Conservation (phyloP, 2,797 vertebrate genomes). For the Halcyon leucocephala region DNA sequence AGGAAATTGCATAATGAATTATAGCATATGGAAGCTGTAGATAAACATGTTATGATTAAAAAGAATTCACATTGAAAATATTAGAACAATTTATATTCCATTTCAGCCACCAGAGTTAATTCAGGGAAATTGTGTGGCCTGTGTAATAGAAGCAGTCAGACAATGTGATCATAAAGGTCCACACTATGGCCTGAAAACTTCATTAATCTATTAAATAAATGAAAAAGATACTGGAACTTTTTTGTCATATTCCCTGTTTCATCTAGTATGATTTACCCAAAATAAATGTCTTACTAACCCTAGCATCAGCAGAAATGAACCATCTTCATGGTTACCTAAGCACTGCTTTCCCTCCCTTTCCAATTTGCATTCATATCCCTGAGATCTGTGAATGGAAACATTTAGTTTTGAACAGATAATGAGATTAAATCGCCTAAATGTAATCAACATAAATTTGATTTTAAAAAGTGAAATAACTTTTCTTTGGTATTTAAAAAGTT, state of each 20-base stretch:
- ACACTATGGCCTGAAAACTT: not conserved
- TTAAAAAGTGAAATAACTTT: not conserved
- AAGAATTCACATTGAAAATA: not conserved
- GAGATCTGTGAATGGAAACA: not conserved
- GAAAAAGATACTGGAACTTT: not conserved
- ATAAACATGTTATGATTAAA: not conserved
- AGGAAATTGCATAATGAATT: not conserved
- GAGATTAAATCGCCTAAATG: not conserved
- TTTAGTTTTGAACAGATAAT: not conserved
- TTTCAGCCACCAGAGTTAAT: not conserved
- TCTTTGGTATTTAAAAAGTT: not conserved
- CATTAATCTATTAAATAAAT: constrained; percentile 23
- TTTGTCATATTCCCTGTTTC: not conserved
- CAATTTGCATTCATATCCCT: not conserved
- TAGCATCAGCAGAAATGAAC: not conserved
- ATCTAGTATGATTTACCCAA: not conserved
- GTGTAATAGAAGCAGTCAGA: not conserved
- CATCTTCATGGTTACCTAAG: not conserved
- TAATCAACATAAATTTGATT: not conserved
- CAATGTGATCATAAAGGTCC: not conserved
- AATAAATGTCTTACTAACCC: not conserved
- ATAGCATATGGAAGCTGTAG: not conserved
- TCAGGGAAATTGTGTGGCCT: not conserved
- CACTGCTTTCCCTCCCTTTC: not conserved
- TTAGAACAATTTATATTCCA: not conserved